Evolutionary conservation across 2,888 invertebrate species (phyloP).

Genomic region (Lingula anatina): DNA sequence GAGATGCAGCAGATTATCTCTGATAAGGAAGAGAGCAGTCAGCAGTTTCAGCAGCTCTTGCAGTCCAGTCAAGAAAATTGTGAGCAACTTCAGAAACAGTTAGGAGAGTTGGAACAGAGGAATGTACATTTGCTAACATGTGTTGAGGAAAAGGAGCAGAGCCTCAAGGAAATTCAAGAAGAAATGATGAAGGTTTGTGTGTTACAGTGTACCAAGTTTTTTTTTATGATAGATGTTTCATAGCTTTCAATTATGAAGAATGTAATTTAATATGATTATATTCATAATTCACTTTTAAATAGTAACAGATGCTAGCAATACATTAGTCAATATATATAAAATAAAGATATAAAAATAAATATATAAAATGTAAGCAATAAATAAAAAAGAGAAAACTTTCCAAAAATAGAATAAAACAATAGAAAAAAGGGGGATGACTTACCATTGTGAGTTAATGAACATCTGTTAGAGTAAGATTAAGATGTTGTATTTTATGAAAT

Average conservation of each 20-base stretch:
- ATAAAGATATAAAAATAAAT: background rate
- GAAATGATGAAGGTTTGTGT: constrained; percentile 10
- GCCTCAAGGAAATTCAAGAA: constrained; percentile 11
- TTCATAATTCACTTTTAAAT: no score
- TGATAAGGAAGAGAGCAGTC: no score
- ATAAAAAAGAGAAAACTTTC: background rate
- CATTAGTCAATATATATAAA: background rate
- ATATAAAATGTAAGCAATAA: background rate
- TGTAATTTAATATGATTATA: no score
- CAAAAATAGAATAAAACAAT: background rate
- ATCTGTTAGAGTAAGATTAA: no score
- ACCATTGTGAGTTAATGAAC: no score
- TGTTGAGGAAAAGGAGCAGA: constrained; percentile 11
- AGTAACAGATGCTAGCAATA: background rate
- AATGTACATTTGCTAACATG: constrained; percentile 15
- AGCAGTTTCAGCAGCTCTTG: no score
- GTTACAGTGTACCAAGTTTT: no score
- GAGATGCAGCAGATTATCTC: no score
- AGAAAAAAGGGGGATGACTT: no score
- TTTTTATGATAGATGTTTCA: no score
- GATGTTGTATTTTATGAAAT: no score
- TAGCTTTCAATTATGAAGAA: no score
- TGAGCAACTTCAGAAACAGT: constrained; percentile 20
- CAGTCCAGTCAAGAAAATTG: constrained; percentile 26
- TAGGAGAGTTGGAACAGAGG: constrained; percentile 21